Percentiles rank a stretch among this genome's conserved stretches.
phyloP scores from a whole-genome alignment of 2,113 vertebrate genomes.

The Passer domesticus region DNA sequence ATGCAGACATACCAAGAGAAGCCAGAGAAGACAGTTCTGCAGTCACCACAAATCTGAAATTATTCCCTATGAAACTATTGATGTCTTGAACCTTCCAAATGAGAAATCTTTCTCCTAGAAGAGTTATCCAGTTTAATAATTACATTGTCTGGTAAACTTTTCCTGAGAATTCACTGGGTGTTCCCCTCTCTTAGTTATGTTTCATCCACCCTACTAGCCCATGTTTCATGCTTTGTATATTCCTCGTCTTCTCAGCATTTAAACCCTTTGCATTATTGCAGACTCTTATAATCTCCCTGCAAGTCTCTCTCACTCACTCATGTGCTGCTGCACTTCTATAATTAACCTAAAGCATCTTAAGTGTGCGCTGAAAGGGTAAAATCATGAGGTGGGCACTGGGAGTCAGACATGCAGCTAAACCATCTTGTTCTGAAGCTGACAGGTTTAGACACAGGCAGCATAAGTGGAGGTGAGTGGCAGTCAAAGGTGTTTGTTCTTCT shows the following conservation, averaged over 20 bases:
- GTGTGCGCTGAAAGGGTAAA: not conserved
- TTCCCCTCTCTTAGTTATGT: not conserved
- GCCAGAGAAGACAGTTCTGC: not conserved
- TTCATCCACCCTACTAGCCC: not conserved
- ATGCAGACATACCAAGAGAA: not conserved
- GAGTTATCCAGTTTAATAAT: not conserved
- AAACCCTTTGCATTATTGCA: not conserved
- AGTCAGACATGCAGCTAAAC: not conserved
- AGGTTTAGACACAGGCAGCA: fast-evolving
- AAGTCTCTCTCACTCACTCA: not conserved
- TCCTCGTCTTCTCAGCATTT: not conserved
- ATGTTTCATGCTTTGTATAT: not conserved
- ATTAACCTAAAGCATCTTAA: conserved; percentile 45
- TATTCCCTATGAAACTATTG: not conserved
- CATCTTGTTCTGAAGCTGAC: not conserved
- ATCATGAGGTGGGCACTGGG: not conserved
- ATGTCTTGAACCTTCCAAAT: not conserved
- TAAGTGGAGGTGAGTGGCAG: not conserved
- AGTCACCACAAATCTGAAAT: not conserved
- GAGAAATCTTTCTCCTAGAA: not conserved
- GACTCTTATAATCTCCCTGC: not conserved
- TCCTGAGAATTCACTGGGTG: not conserved
- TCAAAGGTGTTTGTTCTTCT: not conserved
- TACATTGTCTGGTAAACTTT: not conserved
- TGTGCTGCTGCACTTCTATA: conserved; percentile 21